Evolutionary conservation across 30 jellyfish, hydroid and myxozoan species (phyloP), one percentile per base, ranked within the genome.

Genomic region (Catostylus mosaicus): DNA sequence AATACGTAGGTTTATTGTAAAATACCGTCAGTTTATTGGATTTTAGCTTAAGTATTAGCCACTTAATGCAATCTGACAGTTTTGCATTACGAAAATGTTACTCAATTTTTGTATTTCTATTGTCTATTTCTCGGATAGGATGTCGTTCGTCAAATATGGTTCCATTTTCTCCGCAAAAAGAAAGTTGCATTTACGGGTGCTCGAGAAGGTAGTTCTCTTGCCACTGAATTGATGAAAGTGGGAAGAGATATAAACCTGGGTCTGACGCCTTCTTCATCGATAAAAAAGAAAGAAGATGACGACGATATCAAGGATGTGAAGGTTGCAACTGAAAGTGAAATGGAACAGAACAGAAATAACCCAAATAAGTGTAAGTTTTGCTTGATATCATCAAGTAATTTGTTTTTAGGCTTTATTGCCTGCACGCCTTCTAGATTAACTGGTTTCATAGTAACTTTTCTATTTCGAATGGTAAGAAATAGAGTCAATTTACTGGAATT

Each of bases 171-270:
- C 18, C 31, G 54, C 48, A 61, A 65, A 30, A 73, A 46, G 80
- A 36, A 29, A 24, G 75, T 84, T 14, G 88, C 94, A 6, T 84
- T 82, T 36, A 82, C 92, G 7, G 92, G 92, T 36, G 84, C 80
- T 1, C 73, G 29, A 14, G 86, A 69, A 36, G 70, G 83, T 24
- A 59, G 86, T 38, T 23, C 30, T 6, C 34, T 82, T 27, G 74
- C 84, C 30, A 31, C 43, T 35, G 50, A 47, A 6, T 29, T 22
- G 16, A 71, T 60, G 80, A 67, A 43, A 37, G 19, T 51, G 29
- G 11, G 26, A 48, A 33, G 86, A 8, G 82, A 79, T 35, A 30
- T 57, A 2, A 68, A 65, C 24, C 23, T 57, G 67, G 84, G 84
- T 43, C 54, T 43, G 32, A 30, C 50, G 9, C 22, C 32, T 4